Base-by-base conservation (phyloP, 2,797 vertebrate genomes). In the Silurus aristotelis region DNA sequence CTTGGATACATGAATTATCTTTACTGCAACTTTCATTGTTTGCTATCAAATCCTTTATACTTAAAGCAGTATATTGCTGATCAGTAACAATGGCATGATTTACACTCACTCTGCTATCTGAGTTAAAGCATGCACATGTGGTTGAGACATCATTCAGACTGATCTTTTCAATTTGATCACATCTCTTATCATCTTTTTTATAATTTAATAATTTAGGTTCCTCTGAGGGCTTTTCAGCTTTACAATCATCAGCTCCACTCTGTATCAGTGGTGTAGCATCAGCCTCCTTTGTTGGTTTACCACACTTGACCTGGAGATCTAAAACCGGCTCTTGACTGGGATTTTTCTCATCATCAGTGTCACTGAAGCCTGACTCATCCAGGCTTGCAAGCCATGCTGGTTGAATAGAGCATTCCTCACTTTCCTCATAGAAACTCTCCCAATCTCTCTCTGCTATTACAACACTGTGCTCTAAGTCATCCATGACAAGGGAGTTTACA, bases 401-500 rank as follows among this genome's bases (percentile, higher is more conserved):
- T 14, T 88, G 89, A 83, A 97, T 89, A 86, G 89, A 84, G 90
- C 97, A 99, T 92, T 97, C 97, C 73, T 98, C 97, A 0, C 96
- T 91, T 0, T 96, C 93, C 64, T 91, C 92, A 2, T 91, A 94
- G 92, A 99, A 99, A 88, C 93, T 95, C 0, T 93, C 94, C 98
- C 98, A 99, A 87, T 98, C 97, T 58, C 90, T 90, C 89, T 98
- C 97, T 4, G 95, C 96, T 86, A 98, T 95, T 90, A 95, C 93
- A 88, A 99, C 94, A 87, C 97, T 99, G 92, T 99, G 97, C 92
- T 98, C 97, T 70, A 99, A 96, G 91, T 99, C 96, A 89, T 99
- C 98, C 98, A 99, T 99, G 76, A 22, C 80, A 66, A 84, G 56
- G 14, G 20, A 58, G 19, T 55, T 86, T 15, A 25, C 20, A 31